These are phyloP conservation scores for Drosophila malerkotliana DNA, from an alignment of 1,140 invertebrate species.

Conservation along the genomic window DNA sequence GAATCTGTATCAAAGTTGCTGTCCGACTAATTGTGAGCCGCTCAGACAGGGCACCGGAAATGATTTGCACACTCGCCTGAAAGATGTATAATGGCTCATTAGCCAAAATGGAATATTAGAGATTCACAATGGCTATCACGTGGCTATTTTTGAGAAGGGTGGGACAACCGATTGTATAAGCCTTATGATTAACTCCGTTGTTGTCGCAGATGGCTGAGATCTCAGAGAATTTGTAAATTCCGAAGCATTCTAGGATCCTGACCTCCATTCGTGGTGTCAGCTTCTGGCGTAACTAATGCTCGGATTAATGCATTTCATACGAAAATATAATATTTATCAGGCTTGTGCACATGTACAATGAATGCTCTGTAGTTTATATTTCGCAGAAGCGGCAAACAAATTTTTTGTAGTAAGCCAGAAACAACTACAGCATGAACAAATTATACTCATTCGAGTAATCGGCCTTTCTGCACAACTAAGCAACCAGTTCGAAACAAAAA, in stretches of 20 bases:
- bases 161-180: background rate
- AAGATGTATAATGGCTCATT: conserved; percentile 25
- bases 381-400: conserved; percentile 53
- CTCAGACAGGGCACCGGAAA: conserved; percentile 31
- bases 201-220: background rate
- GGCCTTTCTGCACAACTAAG: conserved; percentile 75
- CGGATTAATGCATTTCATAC: conserved; percentile 50
- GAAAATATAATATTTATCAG: conserved; percentile 64
- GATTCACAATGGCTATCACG: conserved; percentile 2
- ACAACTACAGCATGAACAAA: conserved; percentile 30
- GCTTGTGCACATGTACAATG: conserved; percentile 19
- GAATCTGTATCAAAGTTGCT: conserved; percentile 24
- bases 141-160: background rate
- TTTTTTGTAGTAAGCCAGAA: conserved; percentile 10
- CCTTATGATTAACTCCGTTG: background rate
- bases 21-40: conserved; percentile 31
- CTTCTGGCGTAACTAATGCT: conserved; percentile 34
- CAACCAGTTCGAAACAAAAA: conserved; percentile 49
- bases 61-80: conserved; percentile 27
- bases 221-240: background rate
- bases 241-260: no score
- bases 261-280: conserved; percentile 6
- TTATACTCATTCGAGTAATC: conserved; percentile 50
- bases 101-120: conserved; percentile 26
- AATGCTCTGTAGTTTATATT: conserved; percentile 36